Evolutionary conservation across 2,797 vertebrate genomes (phyloP).

Genomic region (Epinephelus malabaricus): DNA sequence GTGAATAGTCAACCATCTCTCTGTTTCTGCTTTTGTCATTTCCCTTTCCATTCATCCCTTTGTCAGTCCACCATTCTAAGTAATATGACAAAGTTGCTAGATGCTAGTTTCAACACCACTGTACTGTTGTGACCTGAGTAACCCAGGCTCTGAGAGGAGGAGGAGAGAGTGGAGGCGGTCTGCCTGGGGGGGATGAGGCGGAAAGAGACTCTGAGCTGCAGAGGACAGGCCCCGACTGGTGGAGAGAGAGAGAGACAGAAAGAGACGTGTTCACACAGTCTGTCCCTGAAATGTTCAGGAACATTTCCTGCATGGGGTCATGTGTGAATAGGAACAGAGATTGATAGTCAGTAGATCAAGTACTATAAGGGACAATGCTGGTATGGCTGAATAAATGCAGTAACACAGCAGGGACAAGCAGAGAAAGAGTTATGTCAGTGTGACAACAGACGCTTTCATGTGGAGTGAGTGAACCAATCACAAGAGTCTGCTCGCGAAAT

Average conservation of each 20-base stretch:
- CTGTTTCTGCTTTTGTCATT: not conserved
- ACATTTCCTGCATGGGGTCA: too few relatives aligned
- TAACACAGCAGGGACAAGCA: too few relatives aligned
- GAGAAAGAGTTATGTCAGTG: too few relatives aligned
- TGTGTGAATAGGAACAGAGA: too few relatives aligned
- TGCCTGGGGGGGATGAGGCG: conserved; percentile 15
- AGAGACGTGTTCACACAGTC: not conserved
- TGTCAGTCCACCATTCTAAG: not conserved
- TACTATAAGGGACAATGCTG: too few relatives aligned
- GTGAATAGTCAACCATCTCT: not conserved
- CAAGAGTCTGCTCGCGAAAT: too few relatives aligned
- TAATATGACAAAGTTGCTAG: not conserved
- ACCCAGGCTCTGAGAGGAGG: conserved; percentile 35
- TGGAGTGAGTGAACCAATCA: too few relatives aligned
- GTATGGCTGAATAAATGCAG: too few relatives aligned
- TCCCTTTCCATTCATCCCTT: not conserved
- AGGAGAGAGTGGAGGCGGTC: conserved; percentile 33
- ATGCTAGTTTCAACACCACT: conserved; percentile 1
- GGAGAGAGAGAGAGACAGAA: not conserved
- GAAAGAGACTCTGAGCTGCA: conserved; percentile 8
- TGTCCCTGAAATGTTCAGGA: too few relatives aligned
- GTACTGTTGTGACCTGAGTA: conserved; percentile 47
- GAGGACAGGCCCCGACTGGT: conserved; percentile 77
- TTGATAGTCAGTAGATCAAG: too few relatives aligned
- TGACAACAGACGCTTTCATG: too few relatives aligned